A percentile compares a stretch with the other conserved stretches of the same genome.
These are phyloP conservation scores for Rhinopomastus cyanomelas DNA, from an alignment of 2,113 vertebrate species.

Conservation along the genomic window DNA sequence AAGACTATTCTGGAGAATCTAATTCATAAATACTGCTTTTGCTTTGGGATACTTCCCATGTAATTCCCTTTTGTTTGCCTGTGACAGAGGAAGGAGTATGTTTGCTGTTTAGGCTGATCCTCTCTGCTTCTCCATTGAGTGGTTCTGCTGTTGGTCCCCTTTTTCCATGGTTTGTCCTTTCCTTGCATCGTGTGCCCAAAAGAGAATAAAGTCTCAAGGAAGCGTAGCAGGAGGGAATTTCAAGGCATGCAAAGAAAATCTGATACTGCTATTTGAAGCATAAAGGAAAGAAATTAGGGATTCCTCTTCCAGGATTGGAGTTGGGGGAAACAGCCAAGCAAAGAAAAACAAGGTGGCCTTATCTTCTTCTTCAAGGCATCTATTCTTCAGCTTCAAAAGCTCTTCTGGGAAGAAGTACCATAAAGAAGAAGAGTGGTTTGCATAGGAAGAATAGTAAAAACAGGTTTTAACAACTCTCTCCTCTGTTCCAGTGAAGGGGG, in stretches of 20 bases:
- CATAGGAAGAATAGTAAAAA: background rate
- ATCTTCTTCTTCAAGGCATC: background rate
- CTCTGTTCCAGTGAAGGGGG: background rate
- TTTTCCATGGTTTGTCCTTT: background rate
- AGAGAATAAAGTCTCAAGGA: background rate
- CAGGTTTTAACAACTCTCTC: background rate
- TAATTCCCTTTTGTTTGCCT: background rate
- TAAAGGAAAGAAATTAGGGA: background rate
- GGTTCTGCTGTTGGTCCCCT: background rate
- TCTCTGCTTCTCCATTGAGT: background rate
- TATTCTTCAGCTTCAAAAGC: background rate
- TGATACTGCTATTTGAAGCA: background rate
- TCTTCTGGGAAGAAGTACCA: background rate
- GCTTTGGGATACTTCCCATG: background rate
- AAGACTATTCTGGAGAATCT: conserved; percentile 9
- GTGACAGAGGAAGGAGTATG: background rate
- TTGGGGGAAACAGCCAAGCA: background rate
- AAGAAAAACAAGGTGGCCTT: background rate
- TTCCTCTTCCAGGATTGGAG: background rate
- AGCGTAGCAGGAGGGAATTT: background rate
- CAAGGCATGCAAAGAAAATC: background rate
- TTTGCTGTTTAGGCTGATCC: background rate
- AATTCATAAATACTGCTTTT: conserved; percentile 41
- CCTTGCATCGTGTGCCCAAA: background rate
- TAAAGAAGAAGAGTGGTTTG: background rate